These are phyloP conservation scores for Tinea pellionella DNA, from an alignment of 2,888 invertebrate species.

Conservation along the genomic window DNA sequence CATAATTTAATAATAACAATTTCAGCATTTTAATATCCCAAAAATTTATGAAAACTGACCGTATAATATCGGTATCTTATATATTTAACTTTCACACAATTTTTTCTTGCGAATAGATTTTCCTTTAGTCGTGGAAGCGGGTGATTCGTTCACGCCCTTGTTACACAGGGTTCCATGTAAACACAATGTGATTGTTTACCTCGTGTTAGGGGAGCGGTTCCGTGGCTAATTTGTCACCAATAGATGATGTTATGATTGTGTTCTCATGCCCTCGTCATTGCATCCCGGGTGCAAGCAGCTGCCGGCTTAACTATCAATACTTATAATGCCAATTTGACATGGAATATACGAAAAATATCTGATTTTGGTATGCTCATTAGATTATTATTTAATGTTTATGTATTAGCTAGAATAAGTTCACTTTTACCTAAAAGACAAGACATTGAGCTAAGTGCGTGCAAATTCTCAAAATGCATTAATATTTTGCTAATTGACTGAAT, in stretches of 20 bases:
- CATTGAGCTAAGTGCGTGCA: too few relatives aligned
- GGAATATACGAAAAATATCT: background rate
- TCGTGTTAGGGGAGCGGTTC: conserved; percentile 34
- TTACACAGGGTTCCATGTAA: conserved; percentile 21
- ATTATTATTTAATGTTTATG: background rate
- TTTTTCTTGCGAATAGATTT: background rate
- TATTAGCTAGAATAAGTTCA: too few relatives aligned
- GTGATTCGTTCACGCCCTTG: conserved; percentile 25
- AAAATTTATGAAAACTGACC: too few relatives aligned
- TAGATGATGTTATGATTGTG: conserved; percentile 24
- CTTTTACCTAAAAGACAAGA: too few relatives aligned
- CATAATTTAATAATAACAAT: too few relatives aligned
- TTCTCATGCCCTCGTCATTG: conserved; percentile 24
- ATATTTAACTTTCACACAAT: background rate
- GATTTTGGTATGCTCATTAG: background rate
- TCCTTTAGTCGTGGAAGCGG: background rate
- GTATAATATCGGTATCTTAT: too few relatives aligned
- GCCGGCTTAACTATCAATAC: conserved; percentile 30
- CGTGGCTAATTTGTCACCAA: conserved; percentile 60
- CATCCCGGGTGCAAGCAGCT: conserved; percentile 39
- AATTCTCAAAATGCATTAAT: too few relatives aligned
- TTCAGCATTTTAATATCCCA: too few relatives aligned
- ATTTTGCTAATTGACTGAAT: too few relatives aligned
- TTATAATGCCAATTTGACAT: background rate
- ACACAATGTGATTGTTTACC: conserved; percentile 26